Base-by-base conservation (phyloP, 2,888 invertebrate species). In the Gisinianus flammeolus region DNA sequence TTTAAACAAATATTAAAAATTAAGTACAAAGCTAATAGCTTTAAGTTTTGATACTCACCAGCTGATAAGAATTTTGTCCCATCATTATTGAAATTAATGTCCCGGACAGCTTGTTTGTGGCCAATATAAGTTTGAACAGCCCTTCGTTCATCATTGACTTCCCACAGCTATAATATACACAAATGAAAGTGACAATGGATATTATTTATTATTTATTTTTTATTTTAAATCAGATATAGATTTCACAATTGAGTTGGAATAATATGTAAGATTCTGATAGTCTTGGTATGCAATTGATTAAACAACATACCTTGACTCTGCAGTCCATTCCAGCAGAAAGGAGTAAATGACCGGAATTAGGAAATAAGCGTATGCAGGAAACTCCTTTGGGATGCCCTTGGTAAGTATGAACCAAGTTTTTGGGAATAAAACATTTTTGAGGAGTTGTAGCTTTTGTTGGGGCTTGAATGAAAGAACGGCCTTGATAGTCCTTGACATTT, bases 291-390 rank as follows among this genome's bases (percentile, higher is more conserved):
- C n/a, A 26, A n/a, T n/a, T 33, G n/a, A 76, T 24, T 30, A 8
- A 19, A 62, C 67, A 30, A 66, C 81, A 80, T 86, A 93, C 93
- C 90, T 99, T 98, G 75, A 98, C 94, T 83, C 97, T 91, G 84
- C 93, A 93, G 88, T 99, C 99, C 98, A 99, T 97, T 84, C 97
- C 94, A 73, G 94, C 95, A 0, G 98, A 98, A 0, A 99, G 89
- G 85, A 99, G 89, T 79, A 99, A 90, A 88, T 99, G 99, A 0
- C 97, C 98, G 0, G 96, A 94, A 82, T 90, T 89, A 0, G 99
- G 99, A 86, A 97, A 94, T 95, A 97, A 98, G 78, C 96, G 91
- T 81, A 96, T 95, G 0, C 95, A 93, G 0, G 98, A 93, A 85
- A 99, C 93, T 68, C 97, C 97, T 88, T 98, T 98, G 28, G 94